Base-by-base conservation (phyloP, 2,113 vertebrate genomes). In the Cygnus buccinator region DNA sequence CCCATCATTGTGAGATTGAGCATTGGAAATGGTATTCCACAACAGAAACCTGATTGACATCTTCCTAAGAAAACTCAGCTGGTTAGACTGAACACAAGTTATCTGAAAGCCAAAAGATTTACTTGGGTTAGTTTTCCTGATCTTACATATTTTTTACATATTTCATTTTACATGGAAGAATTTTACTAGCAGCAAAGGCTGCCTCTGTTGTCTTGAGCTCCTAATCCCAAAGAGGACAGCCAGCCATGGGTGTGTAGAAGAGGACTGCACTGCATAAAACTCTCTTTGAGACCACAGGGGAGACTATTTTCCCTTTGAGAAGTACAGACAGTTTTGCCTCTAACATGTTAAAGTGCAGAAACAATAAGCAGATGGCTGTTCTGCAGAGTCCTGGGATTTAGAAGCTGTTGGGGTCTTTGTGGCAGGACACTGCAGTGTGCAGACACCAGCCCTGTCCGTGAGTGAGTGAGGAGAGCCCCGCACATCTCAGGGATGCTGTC, bases 191-290 rank as follows among this genome's bases (percentile, higher is more conserved):
- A 75, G 31, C 28, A 50, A 71, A 86, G 11, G 4, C 55, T 67
- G 44, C 35, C 26, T 89, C 26, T 1, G 0, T n/a, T 81, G n/a
- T 59, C 41, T 31, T 1, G 1, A 21, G 10, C 31, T 35, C n/a
- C 44, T 61, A 16, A 8, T 72, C 15, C 17, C 37, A 62, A 46
- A 82, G 23, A 6, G 6, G 5, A 75, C 43, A 72, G 33, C 9
- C 48, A 62, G 23, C 41, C 35, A 25, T 13, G 29, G 54, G 29
- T 83, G 16, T 16, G 20, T 29, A 78, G 57, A 55, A 85, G n/a
- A 46, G 18, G 6, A 62, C n/a, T 71, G 11, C 28, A 35, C 23
- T 41, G 33, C 25, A 11, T 18, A 58, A 75, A 81, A 17, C 28
- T 29, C 54, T 20, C 11, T 10, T 6, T 63, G 74, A n/a, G 65